Percentiles rank a stretch among this genome's conserved stretches.
Conservation (phyloP, 1,140 invertebrate species). For the Chironomus striatipennis region DNA sequence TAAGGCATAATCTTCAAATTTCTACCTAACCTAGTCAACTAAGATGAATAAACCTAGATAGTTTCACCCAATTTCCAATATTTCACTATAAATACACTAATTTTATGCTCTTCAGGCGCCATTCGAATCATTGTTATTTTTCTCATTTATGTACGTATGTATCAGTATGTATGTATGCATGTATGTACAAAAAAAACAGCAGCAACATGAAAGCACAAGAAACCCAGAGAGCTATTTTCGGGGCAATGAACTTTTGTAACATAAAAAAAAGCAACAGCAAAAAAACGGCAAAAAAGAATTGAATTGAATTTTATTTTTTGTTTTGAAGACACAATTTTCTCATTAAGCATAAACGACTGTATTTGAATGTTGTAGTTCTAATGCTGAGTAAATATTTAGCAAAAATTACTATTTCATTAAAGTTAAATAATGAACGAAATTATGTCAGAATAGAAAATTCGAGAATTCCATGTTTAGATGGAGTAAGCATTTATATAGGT, state of each 20-base stretch:
- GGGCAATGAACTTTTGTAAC: conserved; percentile 21
- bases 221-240: conserved; percentile 3
- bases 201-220: conserved; percentile 10
- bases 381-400: background rate
- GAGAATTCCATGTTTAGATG: too few species aligned
- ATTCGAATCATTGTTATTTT: background rate
- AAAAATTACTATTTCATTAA: too few species aligned
- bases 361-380: background rate
- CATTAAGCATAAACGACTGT: background rate
- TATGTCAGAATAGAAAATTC: too few species aligned
- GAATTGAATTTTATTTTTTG: background rate
- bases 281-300: background rate
- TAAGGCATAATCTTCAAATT: background rate
- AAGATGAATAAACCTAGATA: background rate
- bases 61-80: conserved; percentile 8
- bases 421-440: too few species aligned
- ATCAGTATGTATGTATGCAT: too few species aligned
- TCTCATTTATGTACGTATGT: background rate
- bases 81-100: background rate
- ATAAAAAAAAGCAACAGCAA: conserved; percentile 19
- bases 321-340: background rate
- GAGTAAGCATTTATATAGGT: too few species aligned
- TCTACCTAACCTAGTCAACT: background rate
- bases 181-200: too few species aligned
- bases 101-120: background rate